Percentiles rank a stretch among this genome's conserved stretches.
Evolutionary conservation across 2,113 vertebrate species (phyloP).

Genomic region (Lipophrys pholis): DNA sequence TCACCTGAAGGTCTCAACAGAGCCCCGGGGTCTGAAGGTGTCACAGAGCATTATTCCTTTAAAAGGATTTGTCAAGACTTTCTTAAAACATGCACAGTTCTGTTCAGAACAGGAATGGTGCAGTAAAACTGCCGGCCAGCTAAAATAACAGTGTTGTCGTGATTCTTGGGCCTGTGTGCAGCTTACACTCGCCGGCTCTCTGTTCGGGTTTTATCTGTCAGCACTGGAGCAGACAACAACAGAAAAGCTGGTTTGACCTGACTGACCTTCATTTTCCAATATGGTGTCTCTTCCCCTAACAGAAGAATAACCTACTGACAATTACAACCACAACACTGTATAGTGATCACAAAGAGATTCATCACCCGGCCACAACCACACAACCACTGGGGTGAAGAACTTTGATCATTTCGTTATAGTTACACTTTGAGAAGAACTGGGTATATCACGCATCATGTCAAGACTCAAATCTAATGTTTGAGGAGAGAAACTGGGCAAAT

Average conservation of each 20-base stretch:
- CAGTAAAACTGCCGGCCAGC: conserved; percentile 29
- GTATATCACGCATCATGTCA: too few species aligned
- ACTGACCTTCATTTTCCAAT: conserved; percentile 62
- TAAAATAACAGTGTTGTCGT: conserved; percentile 36
- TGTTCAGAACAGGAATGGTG: conserved; percentile 44
- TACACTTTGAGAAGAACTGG: too few species aligned
- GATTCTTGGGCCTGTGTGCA: conserved; percentile 23
- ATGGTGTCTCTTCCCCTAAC: conserved; percentile 31
- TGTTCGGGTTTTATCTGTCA: conserved; percentile 52
- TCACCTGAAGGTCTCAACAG: conserved; percentile 40
- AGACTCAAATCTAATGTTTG: too few species aligned
- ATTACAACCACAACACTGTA: conserved; percentile 18
- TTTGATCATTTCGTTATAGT: too few species aligned
- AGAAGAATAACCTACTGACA: conserved; percentile 39
- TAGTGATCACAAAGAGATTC: too few species aligned
- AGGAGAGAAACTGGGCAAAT: too few species aligned
- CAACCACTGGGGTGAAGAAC: too few species aligned
- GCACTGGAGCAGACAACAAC: conserved; percentile 58
- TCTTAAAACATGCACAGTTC: conserved; percentile 21
- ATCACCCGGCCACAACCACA: too few species aligned
- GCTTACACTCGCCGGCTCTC: conserved; percentile 34
- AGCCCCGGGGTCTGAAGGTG: conserved; percentile 10
- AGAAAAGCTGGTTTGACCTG: conserved; percentile 57
- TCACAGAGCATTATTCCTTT: conserved; percentile 17
- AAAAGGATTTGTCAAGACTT: conserved; percentile 25